These are phyloP conservation scores for Drosophila orena DNA, from an alignment of 1,140 invertebrate species.

Conservation along the genomic window DNA sequence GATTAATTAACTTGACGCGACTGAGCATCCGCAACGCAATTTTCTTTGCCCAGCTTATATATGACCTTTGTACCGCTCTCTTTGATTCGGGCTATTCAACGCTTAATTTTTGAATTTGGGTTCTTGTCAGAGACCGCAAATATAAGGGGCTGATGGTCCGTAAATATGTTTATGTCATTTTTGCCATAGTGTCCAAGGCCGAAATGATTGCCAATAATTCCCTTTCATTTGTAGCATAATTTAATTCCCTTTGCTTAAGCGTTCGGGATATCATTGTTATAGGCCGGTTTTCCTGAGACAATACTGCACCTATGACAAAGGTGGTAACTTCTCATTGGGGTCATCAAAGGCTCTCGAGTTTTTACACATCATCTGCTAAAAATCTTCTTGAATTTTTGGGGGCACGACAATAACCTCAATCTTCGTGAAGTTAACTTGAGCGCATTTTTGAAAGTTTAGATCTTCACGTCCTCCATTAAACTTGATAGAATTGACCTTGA, in stretches of 20 bases:
- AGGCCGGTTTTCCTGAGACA: too few relatives aligned
- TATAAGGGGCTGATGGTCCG: conserved; percentile 2
- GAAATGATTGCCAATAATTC: conserved; percentile 1
- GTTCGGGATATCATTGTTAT: too few relatives aligned
- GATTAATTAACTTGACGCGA: too few relatives aligned
- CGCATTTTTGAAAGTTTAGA: conserved; percentile 3
- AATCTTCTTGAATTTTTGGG: not conserved
- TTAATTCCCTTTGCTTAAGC: too few relatives aligned
- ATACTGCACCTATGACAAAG: too few relatives aligned
- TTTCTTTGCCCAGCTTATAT: too few relatives aligned
- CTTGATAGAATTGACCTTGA: conserved; percentile 3
- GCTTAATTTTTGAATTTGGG: too few relatives aligned
- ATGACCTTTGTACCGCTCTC: too few relatives aligned
- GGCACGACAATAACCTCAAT: not conserved
- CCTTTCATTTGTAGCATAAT: too few relatives aligned
- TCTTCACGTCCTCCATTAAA: conserved; percentile 4
- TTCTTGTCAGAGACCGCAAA: too few relatives aligned
- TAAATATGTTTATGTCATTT: conserved; percentile 23
- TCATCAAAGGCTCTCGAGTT: not conserved
- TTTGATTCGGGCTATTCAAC: too few relatives aligned
- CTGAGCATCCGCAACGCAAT: too few relatives aligned
- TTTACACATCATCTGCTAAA: not conserved
- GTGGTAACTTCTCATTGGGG: not conserved
- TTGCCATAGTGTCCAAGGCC: conserved; percentile 3
- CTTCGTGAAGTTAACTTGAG: conserved; percentile 2